A percentile compares a stretch with the other conserved stretches of the same genome.
These are phyloP conservation scores for Brachyopa scutellaris DNA, from an alignment of 2,888 invertebrate species.

Conservation along the genomic window DNA sequence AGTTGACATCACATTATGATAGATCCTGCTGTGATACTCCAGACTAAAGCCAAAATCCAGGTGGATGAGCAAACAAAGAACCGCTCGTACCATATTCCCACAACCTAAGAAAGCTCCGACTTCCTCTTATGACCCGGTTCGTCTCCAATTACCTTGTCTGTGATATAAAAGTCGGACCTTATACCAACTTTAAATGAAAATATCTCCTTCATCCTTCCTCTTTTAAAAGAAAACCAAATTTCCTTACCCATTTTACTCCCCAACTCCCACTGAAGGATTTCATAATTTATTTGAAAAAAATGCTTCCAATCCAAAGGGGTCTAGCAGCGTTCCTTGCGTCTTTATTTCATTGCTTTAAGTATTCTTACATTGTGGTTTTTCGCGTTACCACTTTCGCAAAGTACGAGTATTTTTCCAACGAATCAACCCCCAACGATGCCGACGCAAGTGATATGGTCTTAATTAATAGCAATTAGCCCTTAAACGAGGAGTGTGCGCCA, in stretches of 20 bases:
- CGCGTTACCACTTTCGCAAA: slow-evolving; percentile 28
- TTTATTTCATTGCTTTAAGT: not conserved
- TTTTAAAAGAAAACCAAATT: not conserved
- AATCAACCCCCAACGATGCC: slow-evolving; percentile 22
- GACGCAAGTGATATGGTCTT: slow-evolving; percentile 47
- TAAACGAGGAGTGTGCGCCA: slow-evolving; percentile 63
- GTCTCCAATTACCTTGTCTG: too few relatives aligned
- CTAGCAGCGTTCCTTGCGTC: not conserved
- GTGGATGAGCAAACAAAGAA: too few relatives aligned
- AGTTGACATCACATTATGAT: too few relatives aligned
- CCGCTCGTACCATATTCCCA: too few relatives aligned
- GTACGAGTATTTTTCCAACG: slow-evolving; percentile 8
- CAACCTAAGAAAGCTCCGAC: too few relatives aligned
- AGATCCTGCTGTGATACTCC: too few relatives aligned
- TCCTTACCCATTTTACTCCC: not conserved
- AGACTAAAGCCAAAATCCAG: too few relatives aligned
- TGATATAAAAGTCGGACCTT: too few relatives aligned
- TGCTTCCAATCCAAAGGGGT: slow-evolving; percentile 5
- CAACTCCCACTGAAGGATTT: not conserved
- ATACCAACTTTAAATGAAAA: too few relatives aligned
- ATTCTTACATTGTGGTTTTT: slow-evolving; percentile 9
- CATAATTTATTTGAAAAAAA: slow-evolving; percentile 18
- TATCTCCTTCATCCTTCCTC: too few relatives aligned
- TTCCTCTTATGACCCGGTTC: too few relatives aligned
- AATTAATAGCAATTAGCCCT: slow-evolving; percentile 71